phyloP scores from a whole-genome alignment of 1,140 invertebrate genomes.

The Lanistes nyassanus region DNA sequence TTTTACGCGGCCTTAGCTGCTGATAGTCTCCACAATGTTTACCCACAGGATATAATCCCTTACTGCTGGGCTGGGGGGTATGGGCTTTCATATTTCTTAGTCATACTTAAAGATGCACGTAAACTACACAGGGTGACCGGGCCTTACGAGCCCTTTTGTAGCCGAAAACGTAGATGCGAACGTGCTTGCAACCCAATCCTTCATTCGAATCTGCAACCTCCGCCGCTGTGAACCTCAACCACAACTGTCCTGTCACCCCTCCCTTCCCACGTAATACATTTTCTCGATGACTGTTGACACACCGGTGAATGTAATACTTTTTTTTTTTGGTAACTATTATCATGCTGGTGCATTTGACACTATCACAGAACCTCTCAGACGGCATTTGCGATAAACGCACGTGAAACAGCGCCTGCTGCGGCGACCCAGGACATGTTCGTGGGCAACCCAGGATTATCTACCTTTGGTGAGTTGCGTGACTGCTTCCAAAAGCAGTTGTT shows the following conservation, averaged over 20 bases:
- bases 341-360: too few species aligned
- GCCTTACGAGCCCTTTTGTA: too few species aligned
- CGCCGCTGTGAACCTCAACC: background rate
- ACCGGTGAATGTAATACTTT: background rate
- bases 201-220: background rate
- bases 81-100: too few species aligned
- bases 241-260: background rate
- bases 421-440: slow-evolving; percentile 60
- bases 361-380: slow-evolving; percentile 30
- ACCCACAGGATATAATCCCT: too few species aligned
- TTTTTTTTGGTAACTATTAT: background rate
- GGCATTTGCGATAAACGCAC: slow-evolving; percentile 46
- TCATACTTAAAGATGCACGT: too few species aligned
- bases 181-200: too few species aligned
- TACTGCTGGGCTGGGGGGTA: too few species aligned
- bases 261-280: background rate
- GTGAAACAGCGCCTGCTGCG: slow-evolving; percentile 51
- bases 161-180: too few species aligned
- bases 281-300: background rate
- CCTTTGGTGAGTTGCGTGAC: slow-evolving; percentile 20
- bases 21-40: too few species aligned
- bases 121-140: too few species aligned
- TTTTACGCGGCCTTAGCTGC: too few species aligned
- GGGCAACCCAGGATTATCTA: slow-evolving; percentile 57
- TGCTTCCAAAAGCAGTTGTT: background rate